Evolutionary conservation across 2,113 vertebrate genomes (phyloP).

Genomic region (Platycercus adscitus): DNA sequence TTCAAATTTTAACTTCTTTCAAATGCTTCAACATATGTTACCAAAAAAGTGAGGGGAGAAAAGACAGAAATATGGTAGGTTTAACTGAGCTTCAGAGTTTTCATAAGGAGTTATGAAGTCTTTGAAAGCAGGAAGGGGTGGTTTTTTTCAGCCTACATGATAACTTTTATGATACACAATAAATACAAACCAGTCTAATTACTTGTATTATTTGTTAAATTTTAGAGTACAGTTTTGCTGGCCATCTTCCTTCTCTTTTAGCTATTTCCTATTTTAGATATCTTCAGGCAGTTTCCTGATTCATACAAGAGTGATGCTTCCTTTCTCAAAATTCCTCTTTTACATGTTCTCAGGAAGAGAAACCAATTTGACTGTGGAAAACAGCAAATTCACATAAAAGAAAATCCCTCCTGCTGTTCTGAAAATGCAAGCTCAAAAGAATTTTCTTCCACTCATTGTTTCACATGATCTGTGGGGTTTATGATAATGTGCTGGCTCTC

Average conservation of each 20-base stretch:
- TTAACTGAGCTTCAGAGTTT: not conserved
- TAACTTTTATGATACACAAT: not conserved
- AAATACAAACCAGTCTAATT: not conserved
- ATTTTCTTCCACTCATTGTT: slow-evolving; percentile 40
- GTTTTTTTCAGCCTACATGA: not conserved
- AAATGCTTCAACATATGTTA: not conserved
- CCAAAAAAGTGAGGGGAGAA: not conserved
- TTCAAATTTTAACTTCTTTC: not conserved
- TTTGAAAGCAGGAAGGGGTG: not conserved
- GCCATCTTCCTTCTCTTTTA: not conserved
- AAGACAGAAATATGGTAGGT: not conserved
- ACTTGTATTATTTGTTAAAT: not conserved
- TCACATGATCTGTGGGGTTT: slow-evolving; percentile 48
- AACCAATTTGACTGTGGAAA: slow-evolving; percentile 24
- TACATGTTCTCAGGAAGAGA: not conserved
- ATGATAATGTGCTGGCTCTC: slow-evolving; percentile 44
- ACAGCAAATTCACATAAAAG: slow-evolving; percentile 24
- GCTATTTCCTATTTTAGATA: not conserved
- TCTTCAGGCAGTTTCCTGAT: not conserved
- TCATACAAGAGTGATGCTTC: not conserved
- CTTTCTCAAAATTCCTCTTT: slow-evolving; percentile 24
- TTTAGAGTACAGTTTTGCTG: not conserved
- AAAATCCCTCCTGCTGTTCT: slow-evolving; percentile 52
- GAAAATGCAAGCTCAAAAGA: slow-evolving; percentile 59
- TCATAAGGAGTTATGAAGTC: not conserved